Percentiles rank a stretch among this genome's conserved stretches.
Conservation (phyloP, 53 echinoderm and acorn worm species). For the Echinarachnius parma region DNA sequence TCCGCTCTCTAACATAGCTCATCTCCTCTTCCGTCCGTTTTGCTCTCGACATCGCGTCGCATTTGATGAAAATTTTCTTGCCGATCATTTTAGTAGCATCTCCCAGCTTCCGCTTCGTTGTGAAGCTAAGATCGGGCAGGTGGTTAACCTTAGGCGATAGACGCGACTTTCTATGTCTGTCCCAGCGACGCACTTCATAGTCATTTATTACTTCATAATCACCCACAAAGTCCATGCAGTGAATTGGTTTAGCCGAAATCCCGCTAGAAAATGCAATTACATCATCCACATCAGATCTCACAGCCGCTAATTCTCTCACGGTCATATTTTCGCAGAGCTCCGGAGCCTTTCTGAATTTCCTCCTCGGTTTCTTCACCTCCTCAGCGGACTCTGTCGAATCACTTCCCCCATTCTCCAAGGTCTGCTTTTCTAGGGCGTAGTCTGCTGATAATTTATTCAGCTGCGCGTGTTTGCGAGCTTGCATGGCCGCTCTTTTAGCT, state of each 20-base stretch:
- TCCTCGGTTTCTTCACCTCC: slow-evolving; percentile 5
- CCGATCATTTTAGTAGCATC: background rate
- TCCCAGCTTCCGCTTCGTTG: background rate
- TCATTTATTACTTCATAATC: no score
- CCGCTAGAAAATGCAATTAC: slow-evolving; percentile 1
- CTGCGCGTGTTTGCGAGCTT: slow-evolving; percentile 8
- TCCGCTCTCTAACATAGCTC: background rate
- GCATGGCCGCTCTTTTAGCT: slow-evolving; percentile 9
- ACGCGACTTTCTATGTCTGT: background rate
- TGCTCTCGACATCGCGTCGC: slow-evolving; percentile 1
- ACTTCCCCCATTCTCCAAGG: no score
- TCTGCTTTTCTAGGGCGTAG: background rate
- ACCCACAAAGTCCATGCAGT: no score
- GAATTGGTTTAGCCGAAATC: no score
- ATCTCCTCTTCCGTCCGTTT: background rate
- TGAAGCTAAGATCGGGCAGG: background rate
- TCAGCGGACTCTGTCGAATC: background rate
- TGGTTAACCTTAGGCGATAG: background rate
- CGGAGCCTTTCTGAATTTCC: slow-evolving; percentile 11
- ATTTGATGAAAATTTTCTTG: slow-evolving; percentile 21
- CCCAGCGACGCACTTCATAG: background rate
- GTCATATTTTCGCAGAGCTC: slow-evolving; percentile 13
- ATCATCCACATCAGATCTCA: slow-evolving; percentile 28
- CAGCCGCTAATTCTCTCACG: background rate
- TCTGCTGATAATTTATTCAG: background rate